Percentiles rank a stretch among this genome's conserved stretches.
Conservation (phyloP, 2,113 vertebrate species). For the Cinclus mexicanus region DNA sequence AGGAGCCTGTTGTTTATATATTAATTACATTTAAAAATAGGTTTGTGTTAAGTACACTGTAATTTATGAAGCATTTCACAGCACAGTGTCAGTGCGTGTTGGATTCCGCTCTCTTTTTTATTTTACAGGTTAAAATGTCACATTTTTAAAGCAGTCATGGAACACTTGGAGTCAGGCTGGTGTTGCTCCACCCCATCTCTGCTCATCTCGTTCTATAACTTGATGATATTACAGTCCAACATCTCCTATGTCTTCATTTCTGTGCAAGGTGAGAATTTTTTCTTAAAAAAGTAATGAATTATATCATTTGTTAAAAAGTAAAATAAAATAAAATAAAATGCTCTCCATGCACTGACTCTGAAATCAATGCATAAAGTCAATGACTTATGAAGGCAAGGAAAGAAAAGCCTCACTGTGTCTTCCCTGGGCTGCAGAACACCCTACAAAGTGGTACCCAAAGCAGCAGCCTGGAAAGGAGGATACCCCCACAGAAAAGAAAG, state of each 20-base stretch:
- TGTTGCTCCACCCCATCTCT: background rate
- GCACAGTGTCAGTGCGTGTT: fast-evolving
- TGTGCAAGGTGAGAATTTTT: background rate
- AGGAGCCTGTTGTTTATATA: background rate
- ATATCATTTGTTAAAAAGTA: background rate
- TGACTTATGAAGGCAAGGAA: background rate
- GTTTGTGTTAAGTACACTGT: fast-evolving
- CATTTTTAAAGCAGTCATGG: background rate
- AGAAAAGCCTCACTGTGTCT: background rate
- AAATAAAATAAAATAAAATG: background rate
- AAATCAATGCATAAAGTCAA: background rate
- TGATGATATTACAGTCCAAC: fast-evolving
- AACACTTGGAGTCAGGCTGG: background rate
- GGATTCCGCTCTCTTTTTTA: background rate
- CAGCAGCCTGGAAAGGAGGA: background rate
- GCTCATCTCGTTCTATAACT: background rate
- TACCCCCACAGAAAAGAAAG: background rate
- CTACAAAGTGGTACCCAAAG: fast-evolving
- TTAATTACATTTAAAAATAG: background rate
- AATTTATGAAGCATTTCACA: background rate
- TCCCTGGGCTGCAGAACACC: background rate
- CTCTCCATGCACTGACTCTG: background rate
- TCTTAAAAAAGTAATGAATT: background rate
- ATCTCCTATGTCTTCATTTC: background rate
- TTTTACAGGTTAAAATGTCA: background rate